Percentiles rank a stretch among this genome's conserved stretches.
phyloP scores from a whole-genome alignment of 2,113 vertebrate genomes.

The Heterotilapia buettikoferi region DNA sequence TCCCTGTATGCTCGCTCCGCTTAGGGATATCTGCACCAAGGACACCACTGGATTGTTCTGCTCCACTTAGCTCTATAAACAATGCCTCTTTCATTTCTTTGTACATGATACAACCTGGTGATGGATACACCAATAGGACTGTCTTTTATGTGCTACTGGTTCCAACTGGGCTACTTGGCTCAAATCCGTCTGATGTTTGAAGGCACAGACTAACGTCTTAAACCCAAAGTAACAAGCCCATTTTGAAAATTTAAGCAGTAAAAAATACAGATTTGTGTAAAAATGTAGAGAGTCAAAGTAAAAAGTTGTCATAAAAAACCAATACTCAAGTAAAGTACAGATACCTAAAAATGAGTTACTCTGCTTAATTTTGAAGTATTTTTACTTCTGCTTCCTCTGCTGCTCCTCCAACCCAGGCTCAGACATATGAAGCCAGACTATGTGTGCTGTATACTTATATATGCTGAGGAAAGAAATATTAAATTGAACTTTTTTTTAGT shows the following conservation, averaged over 20 bases:
- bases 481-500: not conserved
- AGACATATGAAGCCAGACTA: not conserved
- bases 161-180: not conserved
- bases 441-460: fast-evolving
- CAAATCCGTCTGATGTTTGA: not conserved
- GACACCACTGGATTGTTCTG: not conserved
- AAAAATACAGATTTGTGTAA: not conserved
- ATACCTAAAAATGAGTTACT: not conserved
- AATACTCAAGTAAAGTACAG: not conserved
- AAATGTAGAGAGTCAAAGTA: not conserved
- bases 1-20: not conserved
- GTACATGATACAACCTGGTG: not conserved
- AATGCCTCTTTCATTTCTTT: not conserved
- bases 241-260: not conserved
- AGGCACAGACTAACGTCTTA: not conserved
- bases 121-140: not conserved
- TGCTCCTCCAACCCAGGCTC: not conserved
- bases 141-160: not conserved
- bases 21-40: not conserved
- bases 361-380: not conserved
- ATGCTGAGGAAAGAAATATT: not conserved
- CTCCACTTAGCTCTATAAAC: not conserved
- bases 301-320: not conserved
- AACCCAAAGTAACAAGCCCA: not conserved
- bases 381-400: not conserved